These are phyloP conservation scores for Agrotis puta DNA, from an alignment of 2,888 invertebrate species.

Conservation along the genomic window DNA sequence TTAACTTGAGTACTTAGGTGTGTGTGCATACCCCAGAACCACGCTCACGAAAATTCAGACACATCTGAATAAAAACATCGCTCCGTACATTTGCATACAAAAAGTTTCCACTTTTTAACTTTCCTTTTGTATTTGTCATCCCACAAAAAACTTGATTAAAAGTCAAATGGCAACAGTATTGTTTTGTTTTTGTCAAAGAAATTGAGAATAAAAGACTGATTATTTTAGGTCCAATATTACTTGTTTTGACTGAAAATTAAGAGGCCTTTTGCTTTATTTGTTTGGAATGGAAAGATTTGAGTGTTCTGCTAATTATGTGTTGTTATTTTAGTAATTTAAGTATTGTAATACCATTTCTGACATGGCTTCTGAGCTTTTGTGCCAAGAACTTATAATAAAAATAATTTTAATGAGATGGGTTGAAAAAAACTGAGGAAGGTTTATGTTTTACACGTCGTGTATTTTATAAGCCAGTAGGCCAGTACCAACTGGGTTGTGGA, in stretches of 20 bases:
- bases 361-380: no score
- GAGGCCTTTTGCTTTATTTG: conserved; percentile 7
- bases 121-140: conserved; percentile 26
- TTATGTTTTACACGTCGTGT: neutral
- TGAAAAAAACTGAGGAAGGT: neutral
- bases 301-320: conserved; percentile 10
- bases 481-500: no score
- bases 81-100: neutral
- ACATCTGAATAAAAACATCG: neutral
- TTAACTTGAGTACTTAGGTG: no score
- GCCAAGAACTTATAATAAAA: no score
- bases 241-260: conserved; percentile 11
- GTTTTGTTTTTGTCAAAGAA: conserved; percentile 37
- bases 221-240: conserved; percentile 13
- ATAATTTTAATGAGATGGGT: conserved; percentile 2
- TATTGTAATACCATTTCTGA: neutral
- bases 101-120: conserved; percentile 20
- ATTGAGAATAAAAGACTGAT: conserved; percentile 45
- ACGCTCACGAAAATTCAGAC: neutral
- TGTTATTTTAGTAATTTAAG: neutral
- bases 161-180: conserved; percentile 25
- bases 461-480: no score
- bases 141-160: conserved; percentile 18
- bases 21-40: neutral
- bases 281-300: conserved; percentile 12